Conservation (phyloP, 2,113 vertebrate genomes). For the Notothenia rossii region DNA sequence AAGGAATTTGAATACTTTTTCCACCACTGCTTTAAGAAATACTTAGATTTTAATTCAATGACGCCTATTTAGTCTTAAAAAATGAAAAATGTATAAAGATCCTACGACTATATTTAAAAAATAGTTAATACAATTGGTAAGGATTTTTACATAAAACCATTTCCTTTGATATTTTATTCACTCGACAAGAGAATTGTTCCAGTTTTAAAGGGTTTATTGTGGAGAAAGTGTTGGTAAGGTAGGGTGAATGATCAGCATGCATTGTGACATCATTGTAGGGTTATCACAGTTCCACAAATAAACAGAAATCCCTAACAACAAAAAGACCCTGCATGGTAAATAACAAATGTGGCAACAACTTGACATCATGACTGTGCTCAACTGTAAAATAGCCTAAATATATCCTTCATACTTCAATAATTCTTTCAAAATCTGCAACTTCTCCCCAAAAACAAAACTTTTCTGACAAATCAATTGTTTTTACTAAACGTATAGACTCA, state of each 20-base stretch:
- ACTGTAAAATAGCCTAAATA: constrained; percentile 34
- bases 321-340: constrained; percentile 20
- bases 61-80: too few species aligned
- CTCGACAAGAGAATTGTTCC: constrained; percentile 24
- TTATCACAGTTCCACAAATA: constrained; percentile 26
- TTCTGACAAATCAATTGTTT: constrained; percentile 25
- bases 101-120: too few species aligned
- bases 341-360: constrained; percentile 38
- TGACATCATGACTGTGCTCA: constrained; percentile 41
- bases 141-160: constrained; percentile 2
- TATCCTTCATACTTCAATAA: constrained; percentile 38
- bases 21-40: too few species aligned
- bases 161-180: constrained; percentile 23
- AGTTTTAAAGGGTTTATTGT: constrained; percentile 58
- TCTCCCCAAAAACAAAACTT: constrained; percentile 14
- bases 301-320: constrained; percentile 48
- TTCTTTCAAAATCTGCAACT: constrained; percentile 52
- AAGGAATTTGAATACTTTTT: too few species aligned
- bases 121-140: background rate
- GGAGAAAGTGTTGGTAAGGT: constrained; percentile 34
- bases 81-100: too few species aligned
- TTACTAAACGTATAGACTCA: constrained; percentile 24
- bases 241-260: constrained; percentile 43
- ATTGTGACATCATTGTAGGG: constrained; percentile 20
- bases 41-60: too few species aligned